Base-by-base conservation (phyloP, 1,140 invertebrate species). In the Brachystomella parvula region DNA sequence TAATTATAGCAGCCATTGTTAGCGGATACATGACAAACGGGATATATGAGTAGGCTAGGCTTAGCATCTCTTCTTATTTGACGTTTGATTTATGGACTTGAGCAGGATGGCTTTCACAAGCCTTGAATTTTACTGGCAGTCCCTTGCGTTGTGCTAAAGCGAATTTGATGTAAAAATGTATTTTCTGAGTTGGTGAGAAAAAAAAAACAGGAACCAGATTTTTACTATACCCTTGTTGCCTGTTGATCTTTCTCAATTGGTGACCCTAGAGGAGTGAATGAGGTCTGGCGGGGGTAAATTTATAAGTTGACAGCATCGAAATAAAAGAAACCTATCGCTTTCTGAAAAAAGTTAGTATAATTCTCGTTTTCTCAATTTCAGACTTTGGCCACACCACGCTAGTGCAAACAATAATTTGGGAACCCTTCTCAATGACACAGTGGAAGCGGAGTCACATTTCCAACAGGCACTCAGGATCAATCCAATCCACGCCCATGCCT, bases 381-480 rank as follows among this genome's bases (percentile, higher is more conserved):
- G 82, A 57, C 72, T 82, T 64, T 82, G 81, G 76, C 79, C 81
- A 44, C 73, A 75, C 44, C 78, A 82, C 73, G 78, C 81, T 15
- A 82, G 81, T 73, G 81, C 82, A 31, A 80, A 82, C 69, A 83
- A 83, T 71, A 83, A 83, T 73, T 76, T 83, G 59, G 82, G 80
- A 15, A 81, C 80, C 1, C 66, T 83, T n/a, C 69, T 83, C 30
- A 64, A 71, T 19, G 72, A 73, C 65, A 64, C 69, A 33, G 47
- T 53, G n/a, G 65, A 70, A 66, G 73, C 73, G 30, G 73, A 74
- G 47, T 47, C 32, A 29, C 73, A 74, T 67, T 74, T 74, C 61
- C 68, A 71, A 33, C 35, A 70, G 59, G 73, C 73, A 62, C 49
- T 74, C 17, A 47, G 65, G 44, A 71, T 71, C 61, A 72, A 74